Evolutionary conservation across 2,888 invertebrate species (phyloP).

Genomic region (Dione vanillae): DNA sequence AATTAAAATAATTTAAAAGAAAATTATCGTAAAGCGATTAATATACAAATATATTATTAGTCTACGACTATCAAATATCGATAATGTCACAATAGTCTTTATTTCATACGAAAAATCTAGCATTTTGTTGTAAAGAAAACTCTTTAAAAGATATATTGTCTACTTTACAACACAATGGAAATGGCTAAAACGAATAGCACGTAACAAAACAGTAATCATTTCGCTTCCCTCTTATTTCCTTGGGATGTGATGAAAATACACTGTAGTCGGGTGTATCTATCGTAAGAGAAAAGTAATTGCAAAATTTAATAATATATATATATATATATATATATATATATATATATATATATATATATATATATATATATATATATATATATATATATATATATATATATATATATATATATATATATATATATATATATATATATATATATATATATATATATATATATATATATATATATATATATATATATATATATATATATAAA

Average conservation of each 20-base stretch:
- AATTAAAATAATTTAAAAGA: too few species aligned
- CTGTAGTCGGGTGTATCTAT: neutral
- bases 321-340: too few species aligned
- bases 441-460: too few species aligned
- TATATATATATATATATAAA: too few species aligned
- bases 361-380: too few species aligned
- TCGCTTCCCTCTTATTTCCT: neutral
- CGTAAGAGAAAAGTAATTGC: neutral
- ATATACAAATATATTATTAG: neutral
- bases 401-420: too few species aligned
- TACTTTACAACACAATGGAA: conserved; percentile 9
- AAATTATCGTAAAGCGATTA: too few species aligned
- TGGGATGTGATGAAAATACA: conserved; percentile 1
- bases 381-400: too few species aligned
- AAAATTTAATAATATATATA: too few species aligned
- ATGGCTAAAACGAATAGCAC: conserved; percentile 18
- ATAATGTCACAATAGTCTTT: neutral
- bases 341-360: too few species aligned
- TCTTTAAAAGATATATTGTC: neutral
- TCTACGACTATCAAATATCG: neutral
- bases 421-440: too few species aligned
- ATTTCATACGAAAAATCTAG: neutral
- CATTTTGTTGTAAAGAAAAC: neutral
- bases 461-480: too few species aligned
- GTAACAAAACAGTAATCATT: conserved; percentile 22